These are phyloP conservation scores for Lycocerus yunnanus DNA, from an alignment of 2,888 invertebrate genomes.

Conservation along the genomic window DNA sequence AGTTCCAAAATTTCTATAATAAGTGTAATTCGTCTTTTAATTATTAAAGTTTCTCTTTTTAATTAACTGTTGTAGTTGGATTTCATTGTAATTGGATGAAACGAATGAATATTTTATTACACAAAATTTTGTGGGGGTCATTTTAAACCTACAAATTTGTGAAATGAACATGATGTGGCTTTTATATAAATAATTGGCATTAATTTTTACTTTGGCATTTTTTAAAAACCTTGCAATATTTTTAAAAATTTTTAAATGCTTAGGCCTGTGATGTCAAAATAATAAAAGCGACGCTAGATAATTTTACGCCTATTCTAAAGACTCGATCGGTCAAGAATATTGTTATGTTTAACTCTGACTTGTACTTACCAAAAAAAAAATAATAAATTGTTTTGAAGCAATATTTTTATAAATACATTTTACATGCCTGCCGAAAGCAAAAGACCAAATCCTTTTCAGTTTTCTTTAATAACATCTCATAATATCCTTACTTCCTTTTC, in stretches of 20 bases:
- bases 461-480: no score
- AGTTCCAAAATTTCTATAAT: conserved; percentile 16
- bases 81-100: conserved; percentile 38
- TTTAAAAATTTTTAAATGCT: conserved; percentile 37
- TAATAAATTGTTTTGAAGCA: conserved; percentile 53
- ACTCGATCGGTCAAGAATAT: conserved; percentile 51
- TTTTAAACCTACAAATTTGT: conserved; percentile 4
- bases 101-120: conserved; percentile 9
- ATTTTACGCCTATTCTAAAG: conserved; percentile 46
- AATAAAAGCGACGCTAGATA: conserved; percentile 44
- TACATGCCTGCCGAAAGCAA: not conserved
- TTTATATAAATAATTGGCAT: conserved; percentile 18
- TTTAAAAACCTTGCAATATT: conserved; percentile 11
- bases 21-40: not conserved
- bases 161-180: conserved; percentile 16
- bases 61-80: conserved; percentile 33
- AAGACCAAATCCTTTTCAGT: no score
- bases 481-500: no score
- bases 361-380: conserved; percentile 50
- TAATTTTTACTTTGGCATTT: conserved; percentile 9
- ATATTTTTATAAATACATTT: not conserved
- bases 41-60: not conserved
- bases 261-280: conserved; percentile 51
- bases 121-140: not conserved
- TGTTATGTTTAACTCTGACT: conserved; percentile 55